Evolutionary conservation across 2,113 vertebrate genomes (phyloP).

Genomic region (Tylochromis polylepis): DNA sequence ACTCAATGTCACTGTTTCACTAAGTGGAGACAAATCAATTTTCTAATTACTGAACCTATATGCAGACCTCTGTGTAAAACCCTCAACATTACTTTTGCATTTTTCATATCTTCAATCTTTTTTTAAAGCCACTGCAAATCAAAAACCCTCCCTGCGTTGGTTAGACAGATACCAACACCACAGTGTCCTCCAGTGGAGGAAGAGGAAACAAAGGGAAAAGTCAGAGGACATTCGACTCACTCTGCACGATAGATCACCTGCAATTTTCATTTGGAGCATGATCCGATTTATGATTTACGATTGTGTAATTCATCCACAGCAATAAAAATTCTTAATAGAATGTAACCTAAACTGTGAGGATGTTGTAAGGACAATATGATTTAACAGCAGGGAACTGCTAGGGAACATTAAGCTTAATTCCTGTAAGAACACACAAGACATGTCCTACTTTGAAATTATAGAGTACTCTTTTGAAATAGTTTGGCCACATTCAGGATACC

Average conservation of each 20-base stretch:
- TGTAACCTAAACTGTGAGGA: not conserved
- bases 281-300: not conserved
- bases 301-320: not conserved
- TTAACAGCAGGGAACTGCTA: not conserved
- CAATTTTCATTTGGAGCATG: not conserved
- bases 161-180: conserved; percentile 10
- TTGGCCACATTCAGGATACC: not conserved
- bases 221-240: not conserved
- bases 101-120: conserved; percentile 18
- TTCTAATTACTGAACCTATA: conserved; percentile 6
- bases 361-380: not conserved
- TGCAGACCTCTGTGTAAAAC: not conserved
- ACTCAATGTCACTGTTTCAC: not conserved
- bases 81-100: not conserved
- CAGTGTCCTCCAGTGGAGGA: conserved; percentile 57
- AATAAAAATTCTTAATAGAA: conserved; percentile 1
- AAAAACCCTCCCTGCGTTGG: not conserved
- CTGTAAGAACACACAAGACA: not conserved
- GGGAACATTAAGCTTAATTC: not conserved
- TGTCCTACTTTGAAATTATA: not conserved
- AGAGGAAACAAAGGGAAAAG: conserved; percentile 7
- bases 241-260: not conserved
- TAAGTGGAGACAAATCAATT: not conserved
- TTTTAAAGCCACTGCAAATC: not conserved
- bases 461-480: not conserved